These are phyloP conservation scores for Heterodera filipjevi DNA, from an alignment of 2,888 invertebrate genomes.

Conservation along the genomic window DNA sequence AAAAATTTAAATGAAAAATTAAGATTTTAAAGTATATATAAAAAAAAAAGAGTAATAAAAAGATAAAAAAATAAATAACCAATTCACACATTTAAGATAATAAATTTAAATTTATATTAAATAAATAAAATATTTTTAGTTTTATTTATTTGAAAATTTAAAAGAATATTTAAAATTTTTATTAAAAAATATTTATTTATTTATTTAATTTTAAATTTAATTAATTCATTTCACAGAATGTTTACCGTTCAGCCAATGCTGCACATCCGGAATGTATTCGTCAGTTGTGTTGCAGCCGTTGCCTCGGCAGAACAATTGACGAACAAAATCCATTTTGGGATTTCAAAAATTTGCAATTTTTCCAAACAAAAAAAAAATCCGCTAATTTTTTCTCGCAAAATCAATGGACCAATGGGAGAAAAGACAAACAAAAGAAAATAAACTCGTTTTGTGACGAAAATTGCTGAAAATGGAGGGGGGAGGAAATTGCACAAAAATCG, in stretches of 20 bases:
- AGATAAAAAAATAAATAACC: too few relatives aligned
- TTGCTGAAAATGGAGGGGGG: neutral
- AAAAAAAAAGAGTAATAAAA: too few relatives aligned
- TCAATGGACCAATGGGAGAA: neutral
- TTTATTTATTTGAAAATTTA: too few relatives aligned
- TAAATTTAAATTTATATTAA: too few relatives aligned
- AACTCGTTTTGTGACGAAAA: neutral
- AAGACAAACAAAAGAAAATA: neutral
- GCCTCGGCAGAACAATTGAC: constrained; percentile 22
- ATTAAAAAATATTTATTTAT: too few relatives aligned
- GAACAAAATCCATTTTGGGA: constrained; percentile 22
- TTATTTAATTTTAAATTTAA: neutral
- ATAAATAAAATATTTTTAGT: too few relatives aligned
- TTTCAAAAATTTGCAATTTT: neutral
- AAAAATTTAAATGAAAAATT: too few relatives aligned
- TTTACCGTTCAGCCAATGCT: constrained; percentile 21
- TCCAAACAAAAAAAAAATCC: neutral
- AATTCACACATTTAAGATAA: too few relatives aligned
- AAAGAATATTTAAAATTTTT: too few relatives aligned
- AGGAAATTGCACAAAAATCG: neutral
- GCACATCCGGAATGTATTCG: constrained; percentile 20
- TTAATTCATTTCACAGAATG: neutral
- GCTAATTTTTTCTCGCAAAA: neutral
- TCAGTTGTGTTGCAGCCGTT: constrained; percentile 24
- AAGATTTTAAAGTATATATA: too few relatives aligned